phyloP scores from a whole-genome alignment of 1,140 invertebrate genomes.

The Cotesia vestalis region DNA sequence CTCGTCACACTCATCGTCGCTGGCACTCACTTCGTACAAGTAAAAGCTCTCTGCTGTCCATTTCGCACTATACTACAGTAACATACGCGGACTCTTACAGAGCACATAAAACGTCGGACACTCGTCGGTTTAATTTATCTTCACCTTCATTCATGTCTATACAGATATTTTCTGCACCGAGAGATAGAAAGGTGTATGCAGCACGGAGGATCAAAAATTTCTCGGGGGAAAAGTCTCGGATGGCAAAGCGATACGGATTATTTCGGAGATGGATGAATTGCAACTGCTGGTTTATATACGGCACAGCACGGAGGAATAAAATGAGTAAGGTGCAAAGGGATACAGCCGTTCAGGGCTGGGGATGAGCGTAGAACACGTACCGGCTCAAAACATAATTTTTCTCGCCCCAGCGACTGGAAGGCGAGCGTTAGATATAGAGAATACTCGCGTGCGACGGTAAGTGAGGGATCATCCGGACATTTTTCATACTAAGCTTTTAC shows the following conservation, averaged over 20 bases:
- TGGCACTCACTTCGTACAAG: constrained; percentile 24
- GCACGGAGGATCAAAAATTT: background rate
- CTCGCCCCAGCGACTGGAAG: constrained; percentile 35
- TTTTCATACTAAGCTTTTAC: constrained; percentile 57
- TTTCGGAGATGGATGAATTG: constrained; percentile 21
- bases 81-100: background rate
- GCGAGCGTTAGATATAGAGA: constrained; percentile 13
- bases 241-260: constrained; percentile 28
- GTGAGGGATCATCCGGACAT: constrained; percentile 53
- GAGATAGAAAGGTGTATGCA: background rate
- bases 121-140: constrained; percentile 31
- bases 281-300: constrained; percentile 7
- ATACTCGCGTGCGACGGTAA: constrained; percentile 37
- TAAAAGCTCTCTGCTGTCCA: constrained; percentile 28
- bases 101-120: constrained; percentile 8
- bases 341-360: background rate
- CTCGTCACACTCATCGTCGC: constrained; percentile 16
- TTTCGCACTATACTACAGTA: background rate
- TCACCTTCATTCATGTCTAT: background rate
- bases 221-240: constrained; percentile 12
- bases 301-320: background rate
- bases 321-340: background rate
- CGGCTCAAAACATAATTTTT: constrained; percentile 54
- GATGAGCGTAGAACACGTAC: constrained; percentile 14
- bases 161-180: too few species aligned